Evolutionary conservation across 1,140 invertebrate genomes (phyloP).

Genomic region (Penaeus indicus): DNA sequence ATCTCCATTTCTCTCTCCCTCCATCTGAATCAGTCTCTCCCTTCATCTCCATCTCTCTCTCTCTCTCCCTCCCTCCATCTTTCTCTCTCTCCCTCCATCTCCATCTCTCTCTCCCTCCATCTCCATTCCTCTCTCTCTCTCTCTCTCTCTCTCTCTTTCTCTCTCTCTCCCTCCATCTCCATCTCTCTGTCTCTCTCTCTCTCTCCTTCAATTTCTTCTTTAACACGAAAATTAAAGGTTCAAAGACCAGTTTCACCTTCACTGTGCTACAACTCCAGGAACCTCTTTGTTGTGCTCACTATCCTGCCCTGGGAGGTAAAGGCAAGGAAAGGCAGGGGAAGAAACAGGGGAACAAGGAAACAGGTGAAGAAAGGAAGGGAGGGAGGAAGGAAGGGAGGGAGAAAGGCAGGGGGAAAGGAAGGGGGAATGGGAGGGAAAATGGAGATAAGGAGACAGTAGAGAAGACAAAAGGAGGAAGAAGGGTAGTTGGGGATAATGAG

Average conservation of each 20-base stretch:
- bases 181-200: background rate
- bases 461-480: background rate
- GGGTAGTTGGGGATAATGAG: background rate
- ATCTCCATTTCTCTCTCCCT: background rate
- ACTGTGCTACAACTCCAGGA: no score
- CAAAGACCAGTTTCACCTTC: no score
- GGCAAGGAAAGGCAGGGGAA: background rate
- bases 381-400: no score
- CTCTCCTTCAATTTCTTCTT: background rate
- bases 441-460: background rate
- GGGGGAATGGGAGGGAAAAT: background rate
- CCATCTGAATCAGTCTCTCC: background rate
- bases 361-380: no score
- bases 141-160: background rate
- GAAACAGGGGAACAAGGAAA: background rate
- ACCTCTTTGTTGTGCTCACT: no score
- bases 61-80: constrained; percentile 2
- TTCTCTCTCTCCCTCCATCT: background rate
- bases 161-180: background rate
- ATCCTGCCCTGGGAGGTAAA: no score
- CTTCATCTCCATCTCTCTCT: constrained; percentile 3
- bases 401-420: background rate
- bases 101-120: background rate
- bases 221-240: no score
- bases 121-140: background rate